Evolutionary conservation across 2,888 invertebrate species (phyloP).

Genomic region (Sycophila texana): DNA sequence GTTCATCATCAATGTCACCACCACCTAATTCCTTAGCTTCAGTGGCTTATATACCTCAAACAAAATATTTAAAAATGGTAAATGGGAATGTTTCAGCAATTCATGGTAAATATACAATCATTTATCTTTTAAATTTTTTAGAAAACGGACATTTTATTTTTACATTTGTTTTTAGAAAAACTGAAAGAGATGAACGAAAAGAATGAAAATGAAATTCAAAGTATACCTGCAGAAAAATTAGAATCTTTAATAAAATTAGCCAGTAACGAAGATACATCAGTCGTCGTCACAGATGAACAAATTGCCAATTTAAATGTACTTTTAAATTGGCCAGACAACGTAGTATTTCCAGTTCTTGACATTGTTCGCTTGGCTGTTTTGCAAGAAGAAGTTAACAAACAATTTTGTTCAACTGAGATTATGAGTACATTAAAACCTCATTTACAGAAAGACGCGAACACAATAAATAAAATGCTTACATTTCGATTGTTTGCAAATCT

Average conservation of each 20-base stretch:
- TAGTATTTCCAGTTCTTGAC: conserved; percentile 93
- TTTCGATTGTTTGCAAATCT: conserved; percentile 89
- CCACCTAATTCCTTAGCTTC: conserved; percentile 62
- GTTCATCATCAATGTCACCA: neutral
- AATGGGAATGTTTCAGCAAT: conserved; percentile 86
- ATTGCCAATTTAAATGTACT: conserved; percentile 27
- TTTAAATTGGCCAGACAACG: conserved; percentile 77
- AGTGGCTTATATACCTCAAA: conserved; percentile 77
- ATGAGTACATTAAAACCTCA: conserved; percentile 73
- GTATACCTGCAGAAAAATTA: conserved; percentile 78
- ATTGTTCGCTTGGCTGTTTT: conserved; percentile 89
- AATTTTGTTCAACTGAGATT: conserved; percentile 72
- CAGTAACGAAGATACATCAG: conserved; percentile 51
- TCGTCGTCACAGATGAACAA: conserved; percentile 55
- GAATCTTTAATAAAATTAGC: conserved; percentile 82
- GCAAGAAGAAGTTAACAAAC: conserved; percentile 80
- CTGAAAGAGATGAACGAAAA: conserved; percentile 83
- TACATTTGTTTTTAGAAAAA: conserved; percentile 66
- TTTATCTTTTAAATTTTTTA: conserved; percentile 37
- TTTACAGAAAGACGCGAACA: conserved; percentile 75
- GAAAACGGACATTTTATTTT: neutral
- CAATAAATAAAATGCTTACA: conserved; percentile 87
- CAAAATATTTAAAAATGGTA: conserved; percentile 83
- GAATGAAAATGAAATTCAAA: conserved; percentile 77
- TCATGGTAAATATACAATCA: conserved; percentile 77